Percentiles rank a stretch among this genome's conserved stretches.
Conservation (phyloP, 2,797 vertebrate genomes). For the Thripadectes ignobilis region DNA sequence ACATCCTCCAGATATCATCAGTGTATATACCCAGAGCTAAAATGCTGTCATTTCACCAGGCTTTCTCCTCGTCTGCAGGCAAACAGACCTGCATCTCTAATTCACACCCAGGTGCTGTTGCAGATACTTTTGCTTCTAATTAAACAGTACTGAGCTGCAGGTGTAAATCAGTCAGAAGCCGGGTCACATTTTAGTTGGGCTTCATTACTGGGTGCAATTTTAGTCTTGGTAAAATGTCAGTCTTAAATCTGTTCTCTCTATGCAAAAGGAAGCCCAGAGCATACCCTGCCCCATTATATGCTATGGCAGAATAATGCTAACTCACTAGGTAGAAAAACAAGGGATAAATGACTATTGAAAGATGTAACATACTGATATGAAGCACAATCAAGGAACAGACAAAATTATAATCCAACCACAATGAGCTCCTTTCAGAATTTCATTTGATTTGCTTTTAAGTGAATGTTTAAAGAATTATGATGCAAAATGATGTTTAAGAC, state of each 20-base stretch:
- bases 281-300: background rate
- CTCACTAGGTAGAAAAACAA: background rate
- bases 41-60: background rate
- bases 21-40: background rate
- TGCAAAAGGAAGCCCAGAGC: background rate
- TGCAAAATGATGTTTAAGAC: background rate
- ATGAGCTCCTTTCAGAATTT: background rate
- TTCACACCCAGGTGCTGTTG: slow-evolving; percentile 11
- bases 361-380: background rate
- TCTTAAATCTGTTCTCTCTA: background rate
- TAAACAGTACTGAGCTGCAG: background rate
- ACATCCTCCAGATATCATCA: background rate
- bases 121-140: background rate
- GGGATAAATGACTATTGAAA: background rate
- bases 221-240: background rate
- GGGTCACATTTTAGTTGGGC: background rate
- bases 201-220: slow-evolving; percentile 9
- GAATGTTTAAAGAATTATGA: background rate
- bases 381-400: background rate
- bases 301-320: background rate
- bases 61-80: background rate
- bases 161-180: slow-evolving; percentile 28
- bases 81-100: background rate
- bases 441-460: background rate
- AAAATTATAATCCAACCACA: background rate